phyloP scores from a whole-genome alignment of 1,140 invertebrate species.

The Hormaphis cornu region DNA sequence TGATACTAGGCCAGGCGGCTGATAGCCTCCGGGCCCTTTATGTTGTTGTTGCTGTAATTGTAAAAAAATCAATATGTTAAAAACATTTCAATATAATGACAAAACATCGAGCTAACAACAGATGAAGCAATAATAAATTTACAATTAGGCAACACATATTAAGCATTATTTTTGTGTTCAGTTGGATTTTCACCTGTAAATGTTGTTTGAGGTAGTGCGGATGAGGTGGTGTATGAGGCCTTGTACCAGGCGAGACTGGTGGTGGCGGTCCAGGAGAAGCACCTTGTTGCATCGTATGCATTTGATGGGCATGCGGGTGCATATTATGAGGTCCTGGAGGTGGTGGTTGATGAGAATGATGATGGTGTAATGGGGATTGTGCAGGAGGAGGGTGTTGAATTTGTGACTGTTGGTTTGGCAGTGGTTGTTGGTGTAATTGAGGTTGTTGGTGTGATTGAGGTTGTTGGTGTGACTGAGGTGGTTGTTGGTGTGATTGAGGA shows the following conservation, averaged over 20 bases:
- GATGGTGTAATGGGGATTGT: conserved; percentile 33
- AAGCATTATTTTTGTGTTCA: conserved; percentile 5
- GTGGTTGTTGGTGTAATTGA: too few relatives aligned
- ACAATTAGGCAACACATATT: neutral
- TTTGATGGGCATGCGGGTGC: conserved; percentile 32
- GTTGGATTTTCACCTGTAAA: conserved; percentile 44
- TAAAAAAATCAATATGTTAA: neutral
- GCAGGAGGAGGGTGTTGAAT: conserved; percentile 19
- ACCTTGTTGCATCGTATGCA: conserved; percentile 31
- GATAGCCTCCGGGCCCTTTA: conserved; percentile 44
- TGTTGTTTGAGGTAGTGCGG: conserved; percentile 57
- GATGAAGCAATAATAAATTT: neutral
- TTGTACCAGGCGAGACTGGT: conserved; percentile 36
- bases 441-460: too few relatives aligned
- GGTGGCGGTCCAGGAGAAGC: conserved; percentile 36
- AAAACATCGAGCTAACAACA: neutral
- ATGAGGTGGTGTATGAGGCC: conserved; percentile 41
- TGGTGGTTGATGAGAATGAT: conserved; percentile 17
- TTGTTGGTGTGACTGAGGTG: conserved; percentile 14
- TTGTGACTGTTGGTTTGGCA: conserved; percentile 10
- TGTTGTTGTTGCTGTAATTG: conserved; percentile 44
- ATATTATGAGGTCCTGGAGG: conserved; percentile 10
- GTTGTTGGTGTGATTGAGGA: conserved; percentile 14
- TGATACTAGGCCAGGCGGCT: conserved; percentile 41
- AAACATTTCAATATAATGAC: neutral